Conservation (phyloP, 2,797 vertebrate genomes). For the Orestias chungarensis region DNA sequence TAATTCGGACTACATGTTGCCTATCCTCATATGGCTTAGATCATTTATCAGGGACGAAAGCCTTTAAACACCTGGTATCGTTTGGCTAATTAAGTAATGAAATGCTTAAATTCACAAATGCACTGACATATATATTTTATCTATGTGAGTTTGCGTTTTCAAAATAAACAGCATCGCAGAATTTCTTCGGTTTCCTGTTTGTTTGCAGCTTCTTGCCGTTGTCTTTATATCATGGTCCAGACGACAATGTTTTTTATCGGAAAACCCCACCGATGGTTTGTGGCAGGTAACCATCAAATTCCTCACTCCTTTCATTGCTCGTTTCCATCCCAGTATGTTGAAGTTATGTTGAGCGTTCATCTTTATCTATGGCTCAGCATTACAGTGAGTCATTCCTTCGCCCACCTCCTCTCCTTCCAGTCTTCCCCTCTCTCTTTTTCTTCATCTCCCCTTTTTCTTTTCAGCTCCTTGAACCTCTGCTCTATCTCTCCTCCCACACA, state of each 20-base stretch:
- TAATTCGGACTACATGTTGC: too few relatives aligned
- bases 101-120: not conserved
- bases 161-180: not conserved
- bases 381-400: conserved; percentile 50
- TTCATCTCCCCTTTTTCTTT: conserved; percentile 23
- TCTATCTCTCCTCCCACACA: conserved; percentile 48
- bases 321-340: conserved; percentile 28
- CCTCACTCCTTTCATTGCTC: conserved; percentile 17
- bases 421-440: conserved; percentile 15
- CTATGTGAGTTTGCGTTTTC: not conserved
- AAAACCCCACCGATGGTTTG: conserved; percentile 35
- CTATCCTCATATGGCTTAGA: not conserved
- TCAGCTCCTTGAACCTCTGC: conserved; percentile 40
- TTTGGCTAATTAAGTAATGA: not conserved
- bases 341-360: conserved; percentile 53
- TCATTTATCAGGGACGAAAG: not conserved
- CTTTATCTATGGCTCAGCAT: conserved; percentile 46
- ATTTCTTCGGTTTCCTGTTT: conserved; percentile 30
- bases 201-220: conserved; percentile 30
- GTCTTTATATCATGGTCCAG: conserved; percentile 35
- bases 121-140: not conserved
- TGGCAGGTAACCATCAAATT: conserved; percentile 37
- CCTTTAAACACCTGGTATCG: not conserved
- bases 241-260: conserved; percentile 45
- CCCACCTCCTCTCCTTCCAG: conserved; percentile 35